Evolutionary conservation across 2,888 invertebrate genomes (phyloP).

Genomic region (Drosophila kuntzei): DNA sequence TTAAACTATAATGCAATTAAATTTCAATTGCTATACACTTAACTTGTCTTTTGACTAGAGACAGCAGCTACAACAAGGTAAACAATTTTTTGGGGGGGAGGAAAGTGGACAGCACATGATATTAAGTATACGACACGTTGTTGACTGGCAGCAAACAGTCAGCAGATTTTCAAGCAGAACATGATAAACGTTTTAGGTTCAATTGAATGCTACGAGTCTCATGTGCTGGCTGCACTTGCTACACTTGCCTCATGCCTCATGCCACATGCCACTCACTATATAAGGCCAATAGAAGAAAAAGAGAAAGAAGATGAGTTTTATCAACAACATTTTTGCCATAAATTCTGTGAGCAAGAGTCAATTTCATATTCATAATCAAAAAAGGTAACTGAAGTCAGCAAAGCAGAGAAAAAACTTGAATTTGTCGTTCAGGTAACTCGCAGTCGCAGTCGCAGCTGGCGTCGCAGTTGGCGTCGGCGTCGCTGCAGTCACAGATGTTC

Average conservation of each 20-base stretch:
- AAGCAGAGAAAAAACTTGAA: conserved; percentile 5
- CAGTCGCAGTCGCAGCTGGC: background rate
- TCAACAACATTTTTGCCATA: conserved; percentile 27
- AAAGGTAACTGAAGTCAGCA: conserved; percentile 20
- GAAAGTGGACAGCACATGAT: conserved; percentile 3
- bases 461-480: background rate
- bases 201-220: conserved; percentile 6
- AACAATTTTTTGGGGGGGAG: background rate
- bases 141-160: conserved; percentile 13
- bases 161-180: conserved; percentile 31
- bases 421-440: conserved; percentile 25
- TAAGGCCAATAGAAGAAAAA: conserved; percentile 5
- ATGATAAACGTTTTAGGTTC: conserved; percentile 56
- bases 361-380: conserved; percentile 49
- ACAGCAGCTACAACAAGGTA: background rate
- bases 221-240: background rate
- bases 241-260: conserved; percentile 5
- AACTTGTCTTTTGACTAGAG: background rate
- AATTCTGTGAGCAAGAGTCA: conserved; percentile 18
- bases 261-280: background rate
- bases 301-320: conserved; percentile 3
- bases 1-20: conserved; percentile 39
- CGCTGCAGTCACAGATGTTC: conserved; percentile 13
- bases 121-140: conserved; percentile 46
- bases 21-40: conserved; percentile 50